Evolutionary conservation across 2,888 invertebrate species (phyloP).

Genomic region (Unio pictorum): DNA sequence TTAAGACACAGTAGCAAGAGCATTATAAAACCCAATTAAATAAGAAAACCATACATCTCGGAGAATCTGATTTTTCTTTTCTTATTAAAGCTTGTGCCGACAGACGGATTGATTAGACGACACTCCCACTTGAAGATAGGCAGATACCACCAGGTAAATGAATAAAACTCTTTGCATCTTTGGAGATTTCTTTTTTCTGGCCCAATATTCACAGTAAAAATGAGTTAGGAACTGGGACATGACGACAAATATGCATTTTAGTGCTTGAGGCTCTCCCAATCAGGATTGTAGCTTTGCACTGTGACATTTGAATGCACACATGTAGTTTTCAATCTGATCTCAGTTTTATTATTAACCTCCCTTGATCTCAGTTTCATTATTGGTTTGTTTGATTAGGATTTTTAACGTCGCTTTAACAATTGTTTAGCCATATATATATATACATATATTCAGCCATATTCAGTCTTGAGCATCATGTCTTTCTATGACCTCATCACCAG

Average conservation of each 20-base stretch:
- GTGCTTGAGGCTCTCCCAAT: constrained; percentile 22
- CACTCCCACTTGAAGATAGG: constrained; percentile 98
- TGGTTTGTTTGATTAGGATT: too few relatives aligned
- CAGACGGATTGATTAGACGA: constrained; percentile 96
- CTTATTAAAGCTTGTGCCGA: constrained; percentile 83
- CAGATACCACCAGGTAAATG: constrained; percentile 90
- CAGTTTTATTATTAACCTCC: too few relatives aligned
- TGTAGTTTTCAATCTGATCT: constrained; percentile 35
- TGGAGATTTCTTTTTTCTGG: neutral
- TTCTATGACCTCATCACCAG: too few relatives aligned
- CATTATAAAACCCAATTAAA: too few relatives aligned
- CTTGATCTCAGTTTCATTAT: too few relatives aligned
- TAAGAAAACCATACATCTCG: too few relatives aligned
- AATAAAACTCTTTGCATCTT: neutral
- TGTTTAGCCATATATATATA: too few relatives aligned
- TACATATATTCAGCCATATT: too few relatives aligned
- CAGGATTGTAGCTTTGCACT: constrained; percentile 25
- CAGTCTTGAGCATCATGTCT: too few relatives aligned
- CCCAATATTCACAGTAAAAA: too few relatives aligned
- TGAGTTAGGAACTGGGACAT: constrained; percentile 1
- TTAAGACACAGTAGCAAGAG: too few relatives aligned
- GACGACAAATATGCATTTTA: constrained; percentile 12
- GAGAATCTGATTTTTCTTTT: constrained; percentile 1
- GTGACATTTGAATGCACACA: constrained; percentile 8
- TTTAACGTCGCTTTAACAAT: too few relatives aligned